phyloP scores from a whole-genome alignment of 2,797 vertebrate species.

The Mus minutoides region DNA sequence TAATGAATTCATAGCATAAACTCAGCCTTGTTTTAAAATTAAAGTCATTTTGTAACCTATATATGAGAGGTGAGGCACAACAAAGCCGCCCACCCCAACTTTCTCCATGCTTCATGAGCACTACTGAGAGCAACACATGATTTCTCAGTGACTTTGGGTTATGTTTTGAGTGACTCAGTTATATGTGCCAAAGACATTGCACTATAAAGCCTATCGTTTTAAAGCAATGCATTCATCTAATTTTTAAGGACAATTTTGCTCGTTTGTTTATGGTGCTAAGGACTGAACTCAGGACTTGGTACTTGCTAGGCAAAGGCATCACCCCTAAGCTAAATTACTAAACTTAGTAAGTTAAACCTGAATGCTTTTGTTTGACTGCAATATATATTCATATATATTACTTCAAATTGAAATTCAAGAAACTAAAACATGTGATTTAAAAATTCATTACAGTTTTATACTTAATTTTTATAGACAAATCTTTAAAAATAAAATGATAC shows the following conservation, averaged over 20 bases:
- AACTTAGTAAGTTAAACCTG: not conserved
- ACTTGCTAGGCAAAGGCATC: not conserved
- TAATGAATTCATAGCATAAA: not conserved
- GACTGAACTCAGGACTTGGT: not conserved
- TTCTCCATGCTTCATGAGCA: not conserved
- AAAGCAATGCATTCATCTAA: not conserved
- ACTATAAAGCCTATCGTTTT: not conserved
- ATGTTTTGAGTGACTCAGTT: not conserved
- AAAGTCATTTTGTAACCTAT: not conserved
- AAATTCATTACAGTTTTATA: not conserved
- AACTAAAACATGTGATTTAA: not conserved
- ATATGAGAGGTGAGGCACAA: not conserved
- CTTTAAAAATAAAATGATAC: slow-evolving; percentile 9
- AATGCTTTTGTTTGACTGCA: not conserved
- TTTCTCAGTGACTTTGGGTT: not conserved
- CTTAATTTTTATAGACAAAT: not conserved
- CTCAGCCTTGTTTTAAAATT: not conserved
- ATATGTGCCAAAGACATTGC: not conserved
- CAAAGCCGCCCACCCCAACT: not conserved
- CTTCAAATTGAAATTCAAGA: slow-evolving; percentile 27
- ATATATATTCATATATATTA: not conserved
- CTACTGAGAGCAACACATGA: not conserved
- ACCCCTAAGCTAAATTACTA: not conserved
- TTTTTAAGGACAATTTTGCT: not conserved
- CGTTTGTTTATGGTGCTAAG: not conserved